Base-by-base conservation (phyloP, 2,888 invertebrate genomes). In the Ectemnius continuus region DNA sequence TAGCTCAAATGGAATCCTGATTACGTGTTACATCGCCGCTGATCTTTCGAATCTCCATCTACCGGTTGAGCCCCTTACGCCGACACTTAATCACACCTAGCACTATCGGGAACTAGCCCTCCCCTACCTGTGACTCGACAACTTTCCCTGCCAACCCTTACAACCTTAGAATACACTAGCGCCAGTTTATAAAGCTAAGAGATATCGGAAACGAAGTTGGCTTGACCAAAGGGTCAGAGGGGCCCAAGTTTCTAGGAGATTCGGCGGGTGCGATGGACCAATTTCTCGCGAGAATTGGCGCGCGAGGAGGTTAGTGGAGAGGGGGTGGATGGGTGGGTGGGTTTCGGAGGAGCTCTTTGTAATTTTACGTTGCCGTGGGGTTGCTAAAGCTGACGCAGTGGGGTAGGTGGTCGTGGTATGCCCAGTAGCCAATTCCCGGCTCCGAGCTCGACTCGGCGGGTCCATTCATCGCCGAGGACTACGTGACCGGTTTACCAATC, bases 401-500 rank as follows among this genome's bases (percentile, higher is more conserved):
- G 87, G 88, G 88, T 88, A 87, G 88, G 87, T 88, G 88, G 88
- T 87, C 87, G 88, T 85, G 88, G 86, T 88, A 87, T 88, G 88
- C 89, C 90, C 89, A 85, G 89, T 90, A 91, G 90, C 90, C 89
- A 90, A 90, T 90, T 90, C 89, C 90, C 87, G 86, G 87, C 88
- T 87, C 88, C 82, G 87, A 86, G 88, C 89, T 89, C 88, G 88
- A 88, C 88, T 89, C 90, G 90, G 87, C 88, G 89, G 90, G 88
- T 90, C 90, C 91, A 91, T 91, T 91, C 90, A 90, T 91, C 89
- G 90, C 88, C 86, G 88, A 83, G 88, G 87, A 88, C 87, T 90
- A 91, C 90, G 91, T 90, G 91, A 90, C 90, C 88, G 87, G 90
- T 89, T 89, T 91, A 87, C 88, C 87, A 89, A 90, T 89, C 86